Evolutionary conservation across 2,888 invertebrate genomes (phyloP), one percentile per base, ranked within the genome.

Genomic region (Philopedon plagiatum): DNA sequence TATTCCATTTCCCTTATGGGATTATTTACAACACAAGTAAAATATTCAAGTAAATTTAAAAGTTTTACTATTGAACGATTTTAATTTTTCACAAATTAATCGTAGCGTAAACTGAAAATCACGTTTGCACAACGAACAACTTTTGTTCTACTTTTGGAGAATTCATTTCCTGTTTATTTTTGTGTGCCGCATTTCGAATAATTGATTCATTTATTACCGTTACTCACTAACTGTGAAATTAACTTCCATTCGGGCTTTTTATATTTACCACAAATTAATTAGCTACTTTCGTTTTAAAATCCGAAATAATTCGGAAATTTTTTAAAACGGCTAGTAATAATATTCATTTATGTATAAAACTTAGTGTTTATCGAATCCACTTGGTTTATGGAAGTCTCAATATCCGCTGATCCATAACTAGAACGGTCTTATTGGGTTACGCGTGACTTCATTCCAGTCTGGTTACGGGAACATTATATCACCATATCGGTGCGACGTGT

Each of bases 381-480:
- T 9, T 26, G 29, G 51, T 54, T 54, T 54, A 54, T 54, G 29
- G 8, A 29, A 54, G 9, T 9, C 29, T 29, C 51, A 41, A 49
- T 41, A 58, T 37, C 29, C 51, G 3, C 19, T 37, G 68, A 68
- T 51, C 54, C 51, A 15, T 23, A 39, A 54, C 34, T 34, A 29
- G 32, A 46, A 41, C 69, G 29, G 37, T 15, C 58, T 64, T 63
- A 56, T 64, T 78, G 78, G 78, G 78, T 80, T 78, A 83, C 81
- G 83, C 84, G 84, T 84, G 84, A 84, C 84, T 84, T 83, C 71
- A 71, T 71, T 71, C 61, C 71, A 37, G 44, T 66, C 65, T 71
- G 83, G 83, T 84, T 84, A 84, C 80, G 73, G 72, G 72, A 80
- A 82, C 81, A 83, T 84, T 84, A 84, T 83, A 84, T 84, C 83